These are phyloP conservation scores for Ctena decussata DNA, from an alignment of 2,888 invertebrate species.

Conservation along the genomic window DNA sequence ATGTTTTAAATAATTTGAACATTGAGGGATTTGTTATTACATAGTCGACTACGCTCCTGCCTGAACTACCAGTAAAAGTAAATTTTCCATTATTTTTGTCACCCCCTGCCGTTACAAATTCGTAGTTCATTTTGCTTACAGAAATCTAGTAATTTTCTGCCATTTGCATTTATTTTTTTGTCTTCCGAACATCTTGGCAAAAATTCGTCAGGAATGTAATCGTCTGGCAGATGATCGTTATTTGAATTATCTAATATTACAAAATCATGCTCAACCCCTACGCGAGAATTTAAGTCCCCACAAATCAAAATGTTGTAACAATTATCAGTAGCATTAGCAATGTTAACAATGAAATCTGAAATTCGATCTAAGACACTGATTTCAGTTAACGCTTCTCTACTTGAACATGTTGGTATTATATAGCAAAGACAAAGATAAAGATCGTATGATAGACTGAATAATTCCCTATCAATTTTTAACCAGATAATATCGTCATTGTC, in stretches of 20 bases:
- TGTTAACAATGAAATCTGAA: neutral
- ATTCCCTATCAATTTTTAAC: neutral
- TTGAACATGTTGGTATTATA: neutral
- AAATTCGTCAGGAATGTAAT: neutral
- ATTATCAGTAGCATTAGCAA: neutral
- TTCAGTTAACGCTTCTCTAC: neutral
- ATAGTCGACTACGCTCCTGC: neutral
- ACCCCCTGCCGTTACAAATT: neutral
- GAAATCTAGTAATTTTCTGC: neutral
- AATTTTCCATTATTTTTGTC: neutral
- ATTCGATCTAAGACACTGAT: neutral
- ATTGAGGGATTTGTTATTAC: neutral
- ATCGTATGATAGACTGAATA: neutral
- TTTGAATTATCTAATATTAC: neutral
- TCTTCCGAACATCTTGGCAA: neutral
- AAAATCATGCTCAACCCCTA: neutral
- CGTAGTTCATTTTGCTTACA: neutral
- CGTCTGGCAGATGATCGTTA: neutral
- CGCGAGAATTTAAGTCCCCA: neutral
- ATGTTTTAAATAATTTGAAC: neutral
- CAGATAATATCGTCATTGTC: neutral
- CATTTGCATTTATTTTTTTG: neutral
- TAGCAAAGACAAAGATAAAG: neutral
- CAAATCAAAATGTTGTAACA: conserved; percentile 3
- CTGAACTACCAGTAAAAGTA: neutral